Percentiles rank a stretch among this genome's conserved stretches.
phyloP scores from a whole-genome alignment of 2,797 vertebrate species.

The Rhadinocentrus ornatus region DNA sequence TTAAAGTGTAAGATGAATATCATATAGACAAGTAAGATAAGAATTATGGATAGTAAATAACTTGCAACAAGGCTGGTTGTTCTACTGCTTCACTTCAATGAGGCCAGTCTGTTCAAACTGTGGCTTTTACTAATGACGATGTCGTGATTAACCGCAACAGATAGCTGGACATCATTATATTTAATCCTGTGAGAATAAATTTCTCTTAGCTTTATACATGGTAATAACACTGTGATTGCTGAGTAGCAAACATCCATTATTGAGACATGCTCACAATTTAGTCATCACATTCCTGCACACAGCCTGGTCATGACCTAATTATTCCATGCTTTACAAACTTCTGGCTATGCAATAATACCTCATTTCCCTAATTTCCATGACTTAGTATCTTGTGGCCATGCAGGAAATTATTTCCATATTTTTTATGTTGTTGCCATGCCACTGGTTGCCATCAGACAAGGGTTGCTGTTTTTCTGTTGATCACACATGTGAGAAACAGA shows the following conservation, averaged over 20 bases:
- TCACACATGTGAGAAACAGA: neutral
- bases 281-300: neutral
- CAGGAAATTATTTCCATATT: neutral
- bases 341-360: neutral
- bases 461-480: neutral
- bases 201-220: neutral
- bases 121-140: neutral
- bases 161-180: neutral
- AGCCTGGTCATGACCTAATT: neutral
- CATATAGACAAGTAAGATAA: too few species aligned
- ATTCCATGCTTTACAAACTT: neutral
- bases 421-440: neutral
- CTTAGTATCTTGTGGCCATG: neutral
- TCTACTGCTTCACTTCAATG: neutral
- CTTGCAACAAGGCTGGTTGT: neutral
- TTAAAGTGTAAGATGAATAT: too few species aligned
- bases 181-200: neutral
- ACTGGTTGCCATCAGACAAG: neutral
- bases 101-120: neutral
- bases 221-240: neutral
- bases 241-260: neutral
- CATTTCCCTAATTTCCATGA: neutral
- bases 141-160: neutral
- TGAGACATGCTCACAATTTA: neutral
- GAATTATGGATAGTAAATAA: too few species aligned